Percentiles rank a stretch among this genome's conserved stretches.
Evolutionary conservation across 2,797 vertebrate genomes (phyloP).

Genomic region (Darevskia nairensis): DNA sequence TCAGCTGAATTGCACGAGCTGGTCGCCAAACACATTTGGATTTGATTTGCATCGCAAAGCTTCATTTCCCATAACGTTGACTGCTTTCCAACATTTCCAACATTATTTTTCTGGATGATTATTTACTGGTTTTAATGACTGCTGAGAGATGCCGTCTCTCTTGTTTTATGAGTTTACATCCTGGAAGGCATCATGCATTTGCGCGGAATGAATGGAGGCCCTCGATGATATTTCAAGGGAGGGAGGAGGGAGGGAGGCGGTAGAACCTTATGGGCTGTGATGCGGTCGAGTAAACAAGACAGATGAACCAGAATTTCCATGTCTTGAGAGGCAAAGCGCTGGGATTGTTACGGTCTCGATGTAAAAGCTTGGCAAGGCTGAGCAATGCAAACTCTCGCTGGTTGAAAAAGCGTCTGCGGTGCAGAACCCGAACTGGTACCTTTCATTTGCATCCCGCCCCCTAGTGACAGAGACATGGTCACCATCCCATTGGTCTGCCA

Average conservation of each 20-base stretch:
- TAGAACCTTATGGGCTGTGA: conserved; percentile 1
- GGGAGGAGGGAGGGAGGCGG: not conserved
- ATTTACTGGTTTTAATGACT: conserved; percentile 33
- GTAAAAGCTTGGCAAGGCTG: conserved; percentile 2
- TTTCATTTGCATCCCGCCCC: not conserved
- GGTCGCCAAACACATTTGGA: conserved; percentile 41
- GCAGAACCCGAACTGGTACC: not conserved
- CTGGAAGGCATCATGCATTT: conserved; percentile 16
- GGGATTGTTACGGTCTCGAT: conserved; percentile 11
- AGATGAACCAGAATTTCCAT: conserved; percentile 54
- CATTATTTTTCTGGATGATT: conserved; percentile 33
- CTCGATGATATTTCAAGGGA: not conserved
- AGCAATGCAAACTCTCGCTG: not conserved
- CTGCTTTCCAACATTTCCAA: conserved; percentile 37
- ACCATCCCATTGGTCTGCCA: not conserved
- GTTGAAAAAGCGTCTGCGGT: not conserved
- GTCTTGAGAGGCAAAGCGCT: not conserved
- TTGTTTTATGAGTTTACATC: conserved; percentile 25
- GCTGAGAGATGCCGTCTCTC: conserved; percentile 35
- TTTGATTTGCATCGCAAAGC: conserved; percentile 47
- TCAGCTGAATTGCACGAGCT: not conserved
- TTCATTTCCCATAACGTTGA: conserved; percentile 44
- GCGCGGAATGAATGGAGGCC: not conserved
- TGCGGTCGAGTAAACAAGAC: conserved; percentile 12
- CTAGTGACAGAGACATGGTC: not conserved